These are phyloP conservation scores for Ceramica pisi DNA, from an alignment of 2,888 invertebrate species.

Conservation along the genomic window DNA sequence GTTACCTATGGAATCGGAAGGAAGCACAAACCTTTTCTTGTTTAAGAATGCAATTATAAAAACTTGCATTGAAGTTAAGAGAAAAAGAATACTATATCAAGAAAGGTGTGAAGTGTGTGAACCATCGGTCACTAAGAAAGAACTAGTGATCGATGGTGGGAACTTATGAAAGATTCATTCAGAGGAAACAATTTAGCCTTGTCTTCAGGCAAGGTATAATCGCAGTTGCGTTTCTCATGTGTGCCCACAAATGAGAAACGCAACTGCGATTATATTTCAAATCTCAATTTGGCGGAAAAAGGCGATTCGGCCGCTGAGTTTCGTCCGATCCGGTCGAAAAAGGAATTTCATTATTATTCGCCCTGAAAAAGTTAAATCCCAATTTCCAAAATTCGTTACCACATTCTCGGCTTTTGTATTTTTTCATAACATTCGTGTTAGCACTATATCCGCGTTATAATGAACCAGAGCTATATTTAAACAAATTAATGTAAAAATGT, in stretches of 20 bases:
- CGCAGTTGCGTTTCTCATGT: too few relatives aligned
- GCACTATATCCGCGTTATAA: constrained; percentile 5
- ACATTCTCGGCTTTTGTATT: not conserved
- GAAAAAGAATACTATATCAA: not conserved
- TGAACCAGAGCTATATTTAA: constrained; percentile 19
- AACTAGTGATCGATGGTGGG: too few relatives aligned
- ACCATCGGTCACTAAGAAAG: too few relatives aligned
- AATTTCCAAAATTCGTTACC: not conserved
- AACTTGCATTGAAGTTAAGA: too few relatives aligned
- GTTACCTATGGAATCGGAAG: not conserved
- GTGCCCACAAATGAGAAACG: too few relatives aligned
- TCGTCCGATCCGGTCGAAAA: too few relatives aligned
- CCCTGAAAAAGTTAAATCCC: not conserved
- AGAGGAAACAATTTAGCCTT: not conserved
- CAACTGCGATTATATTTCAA: too few relatives aligned
- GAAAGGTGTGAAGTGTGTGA: not conserved
- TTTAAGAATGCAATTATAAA: too few relatives aligned
- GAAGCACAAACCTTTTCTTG: too few relatives aligned
- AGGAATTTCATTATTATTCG: too few relatives aligned
- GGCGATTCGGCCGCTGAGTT: too few relatives aligned
- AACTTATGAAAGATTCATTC: not conserved
- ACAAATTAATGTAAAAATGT: constrained; percentile 30
- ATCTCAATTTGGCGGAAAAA: not conserved
- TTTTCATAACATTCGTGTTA: constrained; percentile 13
- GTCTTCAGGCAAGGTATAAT: too few relatives aligned